Conservation (phyloP, 92 coral and sea anemone genomes). For the Anthopleura xanthogrammica region DNA sequence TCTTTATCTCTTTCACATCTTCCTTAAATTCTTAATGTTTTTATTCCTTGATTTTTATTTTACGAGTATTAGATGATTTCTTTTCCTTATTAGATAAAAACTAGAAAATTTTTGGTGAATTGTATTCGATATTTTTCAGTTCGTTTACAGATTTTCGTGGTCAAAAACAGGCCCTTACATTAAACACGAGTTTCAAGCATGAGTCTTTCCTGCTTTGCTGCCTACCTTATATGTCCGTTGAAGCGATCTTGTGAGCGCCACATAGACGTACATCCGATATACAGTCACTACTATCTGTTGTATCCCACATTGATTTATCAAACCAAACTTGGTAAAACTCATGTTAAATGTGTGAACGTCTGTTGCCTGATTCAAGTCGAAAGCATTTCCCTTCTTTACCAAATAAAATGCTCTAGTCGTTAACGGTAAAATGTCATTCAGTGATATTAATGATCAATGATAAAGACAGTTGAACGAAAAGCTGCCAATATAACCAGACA, state of each 20-base stretch:
- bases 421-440: neutral
- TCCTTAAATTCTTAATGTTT: no score
- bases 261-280: neutral
- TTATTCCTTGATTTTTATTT: no score
- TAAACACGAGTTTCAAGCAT: neutral
- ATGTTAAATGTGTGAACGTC: no score
- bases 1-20: no score
- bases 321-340: neutral
- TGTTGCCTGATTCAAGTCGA: neutral
- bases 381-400: neutral
- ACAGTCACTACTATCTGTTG: neutral
- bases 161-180: no score
- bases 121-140: no score
- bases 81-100: no score
- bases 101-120: no score
- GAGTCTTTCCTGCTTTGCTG: neutral
- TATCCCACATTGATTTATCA: neutral
- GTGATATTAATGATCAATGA: neutral
- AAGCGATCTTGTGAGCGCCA: neutral
- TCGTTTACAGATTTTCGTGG: no score
- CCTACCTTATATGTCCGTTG: neutral
- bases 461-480: neutral
- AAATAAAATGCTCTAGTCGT: neutral
- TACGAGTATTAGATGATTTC: no score
- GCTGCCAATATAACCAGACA: neutral